Conservation (phyloP, 2,797 vertebrate genomes). For the Poecilia gillii region DNA sequence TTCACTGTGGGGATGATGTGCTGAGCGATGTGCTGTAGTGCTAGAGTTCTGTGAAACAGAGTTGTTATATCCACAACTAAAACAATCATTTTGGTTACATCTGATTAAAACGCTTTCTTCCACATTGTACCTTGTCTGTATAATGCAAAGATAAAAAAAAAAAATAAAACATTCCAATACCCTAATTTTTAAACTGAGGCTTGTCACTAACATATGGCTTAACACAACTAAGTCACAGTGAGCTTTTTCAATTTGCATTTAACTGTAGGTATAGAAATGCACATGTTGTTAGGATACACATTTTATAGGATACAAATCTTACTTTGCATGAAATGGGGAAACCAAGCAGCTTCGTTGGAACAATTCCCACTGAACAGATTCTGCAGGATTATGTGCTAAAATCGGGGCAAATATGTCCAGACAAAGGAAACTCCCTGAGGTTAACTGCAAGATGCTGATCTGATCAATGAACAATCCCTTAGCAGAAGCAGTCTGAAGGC, state of each 20-base stretch:
- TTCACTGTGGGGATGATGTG: background rate
- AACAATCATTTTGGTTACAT: background rate
- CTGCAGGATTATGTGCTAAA: conserved; percentile 9
- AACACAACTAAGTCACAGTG: background rate
- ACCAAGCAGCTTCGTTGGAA: conserved; percentile 11
- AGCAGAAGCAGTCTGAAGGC: background rate
- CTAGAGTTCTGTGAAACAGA: background rate
- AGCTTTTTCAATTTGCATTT: background rate
- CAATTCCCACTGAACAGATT: conserved; percentile 5
- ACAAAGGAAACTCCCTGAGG: conserved; percentile 1
- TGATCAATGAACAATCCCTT: conserved; percentile 9
- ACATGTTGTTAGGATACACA: background rate
- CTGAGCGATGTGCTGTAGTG: background rate
- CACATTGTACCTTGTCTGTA: background rate
- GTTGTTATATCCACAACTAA: background rate
- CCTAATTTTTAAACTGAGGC: background rate
- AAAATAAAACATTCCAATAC: background rate
- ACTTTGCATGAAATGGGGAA: background rate
- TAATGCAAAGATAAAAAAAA: background rate
- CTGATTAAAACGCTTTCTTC: background rate
- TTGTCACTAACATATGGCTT: background rate
- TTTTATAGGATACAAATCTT: background rate
- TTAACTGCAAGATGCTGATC: conserved; percentile 6
- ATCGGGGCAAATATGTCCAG: conserved; percentile 1
- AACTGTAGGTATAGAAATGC: background rate